Evolutionary conservation across 1,140 invertebrate species (phyloP), one percentile per base, ranked within the genome.

Genomic region (Pinna nobilis): DNA sequence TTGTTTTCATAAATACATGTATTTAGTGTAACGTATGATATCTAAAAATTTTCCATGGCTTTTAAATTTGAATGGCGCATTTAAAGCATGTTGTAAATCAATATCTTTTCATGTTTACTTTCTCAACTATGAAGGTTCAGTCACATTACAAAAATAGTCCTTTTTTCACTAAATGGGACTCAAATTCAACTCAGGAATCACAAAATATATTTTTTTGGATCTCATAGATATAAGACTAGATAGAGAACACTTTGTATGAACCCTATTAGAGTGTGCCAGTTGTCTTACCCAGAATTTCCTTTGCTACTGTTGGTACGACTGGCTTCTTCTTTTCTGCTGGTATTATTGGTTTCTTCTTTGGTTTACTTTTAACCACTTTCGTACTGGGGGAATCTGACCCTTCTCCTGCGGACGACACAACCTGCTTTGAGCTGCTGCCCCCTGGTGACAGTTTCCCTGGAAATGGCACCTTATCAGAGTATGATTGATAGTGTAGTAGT

Each of bases 401-500:
- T 44, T 33, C 47, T 18, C 53, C 57, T 2, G n/a, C 5, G 13
- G 47, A 32, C 32, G 59, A 23, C 25, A 57, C 15, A 20, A 30
- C 4, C 0, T 51, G 11, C 35, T 67, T 67, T 5, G 23, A 32
- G 7, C 51, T 28, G 23, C 33, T 32, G 37, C 51, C 37, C 15
- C 50, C 63, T 32, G 70, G 70, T n/a, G 70, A 66, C 18, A 23
- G 28, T 59, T 76, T 77, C 9, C 66, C 44, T n/a, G 74, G 23
- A 1, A 67, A 1, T 11, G 66, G 20, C 47, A 33, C 47, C 2
- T 60, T 53, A 20, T 86, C 85, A 25, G 57, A 72, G 4, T 77
- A 41, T 9, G 85, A 85, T 67, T 87, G 84, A 53, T 82, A 86
- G 64, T 87, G 85, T 20, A 87, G 69, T 32, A 85, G 44, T 53